Conservation (phyloP, 1,140 invertebrate species). For the Cyclina sinensis region DNA sequence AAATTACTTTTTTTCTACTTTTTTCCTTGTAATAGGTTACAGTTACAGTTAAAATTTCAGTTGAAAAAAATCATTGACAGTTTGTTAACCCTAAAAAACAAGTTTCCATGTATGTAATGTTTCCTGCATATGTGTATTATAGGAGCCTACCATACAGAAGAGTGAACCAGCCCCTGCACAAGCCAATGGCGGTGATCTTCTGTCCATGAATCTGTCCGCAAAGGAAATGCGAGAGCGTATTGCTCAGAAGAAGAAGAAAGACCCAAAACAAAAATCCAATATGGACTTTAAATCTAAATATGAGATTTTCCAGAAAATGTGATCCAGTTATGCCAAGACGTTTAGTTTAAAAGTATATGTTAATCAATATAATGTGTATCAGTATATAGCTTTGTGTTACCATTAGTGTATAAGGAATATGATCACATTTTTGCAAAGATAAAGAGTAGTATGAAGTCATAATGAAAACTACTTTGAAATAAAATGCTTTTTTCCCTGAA, state of each 20-base stretch:
- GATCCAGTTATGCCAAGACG: slow-evolving; percentile 14
- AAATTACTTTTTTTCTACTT: no score
- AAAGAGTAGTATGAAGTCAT: neutral
- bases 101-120: slow-evolving; percentile 31
- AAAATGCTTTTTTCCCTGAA: no score
- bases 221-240: slow-evolving; percentile 82
- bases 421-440: neutral
- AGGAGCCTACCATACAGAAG: slow-evolving; percentile 38
- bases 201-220: slow-evolving; percentile 75
- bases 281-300: slow-evolving; percentile 80
- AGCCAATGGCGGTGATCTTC: slow-evolving; percentile 66
- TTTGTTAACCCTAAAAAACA: no score
- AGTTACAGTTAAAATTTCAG: no score
- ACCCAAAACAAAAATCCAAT: slow-evolving; percentile 76
- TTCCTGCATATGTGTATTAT: slow-evolving; percentile 4
- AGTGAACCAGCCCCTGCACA: slow-evolving; percentile 39
- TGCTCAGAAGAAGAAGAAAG: slow-evolving; percentile 75
- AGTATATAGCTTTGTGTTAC: neutral
- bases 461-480: no score
- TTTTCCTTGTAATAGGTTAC: no score
- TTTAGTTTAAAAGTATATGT: neutral
- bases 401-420: neutral
- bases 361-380: slow-evolving; percentile 11
- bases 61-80: no score
- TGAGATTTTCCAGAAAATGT: slow-evolving; percentile 81